Conservation (phyloP, 2,113 vertebrate species). For the Brachypteracias leptosomus region DNA sequence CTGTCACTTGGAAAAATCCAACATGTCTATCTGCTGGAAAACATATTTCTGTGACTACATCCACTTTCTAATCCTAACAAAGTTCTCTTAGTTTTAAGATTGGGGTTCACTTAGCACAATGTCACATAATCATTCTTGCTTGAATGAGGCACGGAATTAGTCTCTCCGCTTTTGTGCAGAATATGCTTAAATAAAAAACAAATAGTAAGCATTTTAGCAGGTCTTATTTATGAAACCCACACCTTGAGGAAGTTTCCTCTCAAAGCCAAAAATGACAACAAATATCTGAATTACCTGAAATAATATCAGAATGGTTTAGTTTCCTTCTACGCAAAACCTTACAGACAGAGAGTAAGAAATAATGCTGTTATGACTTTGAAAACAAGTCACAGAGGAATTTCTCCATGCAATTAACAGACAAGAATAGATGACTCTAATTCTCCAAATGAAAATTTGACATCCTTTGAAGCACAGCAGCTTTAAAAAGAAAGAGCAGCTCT, state of each 20-base stretch:
- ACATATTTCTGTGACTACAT: neutral
- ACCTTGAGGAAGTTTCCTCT: neutral
- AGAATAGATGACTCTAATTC: neutral
- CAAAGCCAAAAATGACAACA: neutral
- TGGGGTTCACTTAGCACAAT: neutral
- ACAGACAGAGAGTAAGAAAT: neutral
- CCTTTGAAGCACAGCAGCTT: neutral
- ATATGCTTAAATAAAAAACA: neutral
- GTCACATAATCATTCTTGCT: slow-evolving; percentile 6
- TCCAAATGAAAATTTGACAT: neutral
- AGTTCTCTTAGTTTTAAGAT: neutral
- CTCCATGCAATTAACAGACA: neutral
- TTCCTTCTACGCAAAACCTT: neutral
- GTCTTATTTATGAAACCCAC: neutral
- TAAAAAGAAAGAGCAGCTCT: neutral
- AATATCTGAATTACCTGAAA: neutral
- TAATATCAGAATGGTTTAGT: neutral
- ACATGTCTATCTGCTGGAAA: neutral
- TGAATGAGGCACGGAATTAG: neutral
- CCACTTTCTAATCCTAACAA: neutral
- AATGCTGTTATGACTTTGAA: neutral
- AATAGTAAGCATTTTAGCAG: neutral
- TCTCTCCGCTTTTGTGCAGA: neutral
- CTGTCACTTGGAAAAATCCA: neutral
- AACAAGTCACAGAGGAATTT: neutral